These are phyloP conservation scores for Chiridota heheva DNA, from an alignment of 35 echinoderm and acorn worm species.

Conservation along the genomic window DNA sequence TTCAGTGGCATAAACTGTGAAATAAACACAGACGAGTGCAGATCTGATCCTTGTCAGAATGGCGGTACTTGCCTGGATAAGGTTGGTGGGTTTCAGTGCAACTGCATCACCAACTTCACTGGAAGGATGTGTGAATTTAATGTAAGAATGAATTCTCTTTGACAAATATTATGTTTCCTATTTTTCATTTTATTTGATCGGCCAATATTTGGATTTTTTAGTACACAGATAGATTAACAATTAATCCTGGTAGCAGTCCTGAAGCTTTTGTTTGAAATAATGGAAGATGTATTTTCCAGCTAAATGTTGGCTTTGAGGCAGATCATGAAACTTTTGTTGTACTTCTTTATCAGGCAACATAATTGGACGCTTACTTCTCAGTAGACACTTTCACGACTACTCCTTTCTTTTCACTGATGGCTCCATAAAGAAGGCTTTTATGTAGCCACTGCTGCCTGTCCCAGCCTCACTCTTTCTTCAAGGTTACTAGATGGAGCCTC, in stretches of 20 bases:
- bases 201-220: background rate
- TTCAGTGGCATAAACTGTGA: constrained; percentile 63
- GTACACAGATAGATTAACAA: background rate
- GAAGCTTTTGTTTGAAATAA: no score
- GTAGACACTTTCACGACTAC: no score
- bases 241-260: background rate
- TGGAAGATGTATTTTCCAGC: no score
- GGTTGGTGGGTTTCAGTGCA: constrained; percentile 51
- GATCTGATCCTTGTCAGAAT: constrained; percentile 50
- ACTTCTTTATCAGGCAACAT: no score
- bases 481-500: no score
- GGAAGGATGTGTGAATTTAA: constrained; percentile 73
- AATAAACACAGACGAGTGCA: constrained; percentile 69
- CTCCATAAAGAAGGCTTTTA: no score
- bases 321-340: no score
- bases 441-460: no score
- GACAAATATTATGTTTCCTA: background rate
- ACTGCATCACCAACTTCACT: constrained; percentile 57
- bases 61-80: constrained; percentile 39
- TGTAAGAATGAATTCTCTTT: constrained; percentile 19
- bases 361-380: no score
- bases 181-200: background rate
- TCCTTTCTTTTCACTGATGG: no score
- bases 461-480: no score
- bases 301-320: no score